Evolutionary conservation across 2,797 vertebrate genomes (phyloP).

Genomic region (Pseudomugil gertrudae): DNA sequence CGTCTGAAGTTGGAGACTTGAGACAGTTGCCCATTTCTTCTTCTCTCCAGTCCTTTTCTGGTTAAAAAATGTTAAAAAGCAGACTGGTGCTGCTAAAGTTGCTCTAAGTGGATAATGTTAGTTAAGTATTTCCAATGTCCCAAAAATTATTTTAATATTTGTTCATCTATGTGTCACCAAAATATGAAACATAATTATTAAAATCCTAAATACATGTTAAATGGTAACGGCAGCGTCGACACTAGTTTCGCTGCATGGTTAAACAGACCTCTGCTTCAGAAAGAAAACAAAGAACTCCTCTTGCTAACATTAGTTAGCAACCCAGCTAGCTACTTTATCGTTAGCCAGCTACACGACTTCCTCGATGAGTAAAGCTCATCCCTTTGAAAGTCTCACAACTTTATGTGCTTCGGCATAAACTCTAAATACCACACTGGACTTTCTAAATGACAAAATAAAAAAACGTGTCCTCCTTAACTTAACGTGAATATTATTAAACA

Average conservation of each 20-base stretch:
- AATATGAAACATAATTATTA: conserved; percentile 23
- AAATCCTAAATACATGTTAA: neutral
- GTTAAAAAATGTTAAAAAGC: conserved; percentile 20
- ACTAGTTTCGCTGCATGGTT: conserved; percentile 47
- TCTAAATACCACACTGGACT: neutral
- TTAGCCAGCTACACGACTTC: conserved; percentile 63
- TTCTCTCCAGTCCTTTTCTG: conserved; percentile 34
- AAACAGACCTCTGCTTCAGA: conserved; percentile 33
- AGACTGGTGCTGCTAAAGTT: conserved; percentile 50
- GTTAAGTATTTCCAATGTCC: conserved; percentile 16
- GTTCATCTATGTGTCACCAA: conserved; percentile 8
- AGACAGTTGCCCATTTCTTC: conserved; percentile 94
- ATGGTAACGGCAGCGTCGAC: neutral
- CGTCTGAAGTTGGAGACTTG: conserved; percentile 93
- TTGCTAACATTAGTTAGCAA: conserved; percentile 61
- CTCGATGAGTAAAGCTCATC: conserved; percentile 57
- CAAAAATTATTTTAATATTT: conserved; percentile 14
- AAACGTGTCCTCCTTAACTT: conserved; percentile 53
- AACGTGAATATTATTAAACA: conserved; percentile 45
- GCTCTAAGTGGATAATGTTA: conserved; percentile 48
- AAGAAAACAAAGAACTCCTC: conserved; percentile 75
- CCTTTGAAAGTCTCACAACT: conserved; percentile 24
- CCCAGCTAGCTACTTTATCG: conserved; percentile 63
- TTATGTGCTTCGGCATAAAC: conserved; percentile 17
- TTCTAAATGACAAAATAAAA: neutral